phyloP scores from a whole-genome alignment of 2,113 vertebrate species.

The Oncorhynchus clarkii region DNA sequence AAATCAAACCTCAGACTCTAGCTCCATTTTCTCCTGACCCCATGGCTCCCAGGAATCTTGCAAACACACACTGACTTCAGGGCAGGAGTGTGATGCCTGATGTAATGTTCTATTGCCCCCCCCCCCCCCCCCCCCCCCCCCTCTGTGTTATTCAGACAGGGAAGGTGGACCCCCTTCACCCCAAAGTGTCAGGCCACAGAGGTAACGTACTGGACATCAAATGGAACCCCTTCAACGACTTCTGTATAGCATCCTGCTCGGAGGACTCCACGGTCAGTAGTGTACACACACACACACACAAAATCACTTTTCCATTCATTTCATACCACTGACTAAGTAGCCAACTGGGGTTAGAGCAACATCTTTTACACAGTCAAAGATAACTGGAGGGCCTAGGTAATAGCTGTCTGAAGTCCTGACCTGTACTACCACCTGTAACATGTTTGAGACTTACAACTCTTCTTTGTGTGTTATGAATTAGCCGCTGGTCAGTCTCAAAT shows the following conservation, averaged over 20 bases:
- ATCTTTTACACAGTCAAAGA: too few species aligned
- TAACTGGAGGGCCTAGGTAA: too few species aligned
- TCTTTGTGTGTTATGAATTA: too few species aligned
- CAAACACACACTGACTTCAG: too few species aligned
- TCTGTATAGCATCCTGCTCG: conserved; percentile 88
- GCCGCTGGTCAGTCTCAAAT: too few species aligned
- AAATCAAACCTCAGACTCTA: too few species aligned
- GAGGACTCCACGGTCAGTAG: conserved; percentile 86
- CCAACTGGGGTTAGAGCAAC: neutral
- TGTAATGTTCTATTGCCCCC: neutral
- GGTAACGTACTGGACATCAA: conserved; percentile 90
- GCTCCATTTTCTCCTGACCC: too few species aligned
- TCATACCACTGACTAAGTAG: neutral
- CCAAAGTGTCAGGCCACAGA: conserved; percentile 85
- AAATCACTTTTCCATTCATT: neutral
- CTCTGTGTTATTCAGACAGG: conserved; percentile 77
- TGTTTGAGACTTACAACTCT: neutral
- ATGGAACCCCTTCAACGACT: conserved; percentile 93
- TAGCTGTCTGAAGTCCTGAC: too few species aligned
- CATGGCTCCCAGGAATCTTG: too few species aligned
- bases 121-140: too few species aligned
- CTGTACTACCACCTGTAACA: neutral
- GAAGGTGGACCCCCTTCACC: conserved; percentile 88
- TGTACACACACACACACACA: neutral
- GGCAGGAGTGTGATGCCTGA: too few species aligned